Percentiles rank a stretch among this genome's conserved stretches.
phyloP scores from a whole-genome alignment of 2,888 invertebrate species.

The Barypeithes pellucidus region DNA sequence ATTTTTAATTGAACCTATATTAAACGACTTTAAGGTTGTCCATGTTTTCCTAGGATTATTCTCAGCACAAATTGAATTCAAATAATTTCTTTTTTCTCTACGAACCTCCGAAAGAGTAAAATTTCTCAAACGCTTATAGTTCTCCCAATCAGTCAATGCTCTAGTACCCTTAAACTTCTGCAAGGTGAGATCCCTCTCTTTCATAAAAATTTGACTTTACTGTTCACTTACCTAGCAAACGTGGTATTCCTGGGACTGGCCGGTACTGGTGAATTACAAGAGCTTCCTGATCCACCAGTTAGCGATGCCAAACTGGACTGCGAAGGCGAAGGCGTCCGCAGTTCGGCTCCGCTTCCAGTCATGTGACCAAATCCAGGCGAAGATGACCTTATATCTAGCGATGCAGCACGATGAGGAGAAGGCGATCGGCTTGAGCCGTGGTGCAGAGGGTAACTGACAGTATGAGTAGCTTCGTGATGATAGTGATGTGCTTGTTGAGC shows the following conservation, averaged over 20 bases:
- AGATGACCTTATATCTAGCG: slow-evolving; percentile 81
- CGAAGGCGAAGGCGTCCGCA: slow-evolving; percentile 78
- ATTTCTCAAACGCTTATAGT: too few relatives aligned
- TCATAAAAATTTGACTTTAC: too few relatives aligned
- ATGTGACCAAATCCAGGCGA: slow-evolving; percentile 68
- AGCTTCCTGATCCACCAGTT: slow-evolving; percentile 67
- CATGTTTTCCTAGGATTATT: too few relatives aligned
- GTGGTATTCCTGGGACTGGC: slow-evolving; percentile 64
- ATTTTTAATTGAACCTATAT: too few relatives aligned
- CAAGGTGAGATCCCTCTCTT: too few relatives aligned
- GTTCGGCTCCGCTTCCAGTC: slow-evolving; percentile 65
- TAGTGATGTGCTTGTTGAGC: slow-evolving; percentile 67
- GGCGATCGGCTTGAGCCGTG: slow-evolving; percentile 76
- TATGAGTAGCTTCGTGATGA: slow-evolving; percentile 66
- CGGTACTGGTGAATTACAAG: slow-evolving; percentile 68
- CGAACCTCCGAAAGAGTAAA: too few relatives aligned
- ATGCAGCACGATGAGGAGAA: slow-evolving; percentile 86
- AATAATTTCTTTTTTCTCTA: too few relatives aligned
- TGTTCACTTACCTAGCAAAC: slow-evolving; percentile 57
- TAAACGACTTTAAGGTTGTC: too few relatives aligned
- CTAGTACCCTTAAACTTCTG: too few relatives aligned
- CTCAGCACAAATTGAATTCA: too few relatives aligned
- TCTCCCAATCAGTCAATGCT: too few relatives aligned
- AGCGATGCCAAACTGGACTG: slow-evolving; percentile 82
- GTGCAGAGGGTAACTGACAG: slow-evolving; percentile 66